Conservation (phyloP, 2,888 invertebrate genomes). For the Alitta virens region DNA sequence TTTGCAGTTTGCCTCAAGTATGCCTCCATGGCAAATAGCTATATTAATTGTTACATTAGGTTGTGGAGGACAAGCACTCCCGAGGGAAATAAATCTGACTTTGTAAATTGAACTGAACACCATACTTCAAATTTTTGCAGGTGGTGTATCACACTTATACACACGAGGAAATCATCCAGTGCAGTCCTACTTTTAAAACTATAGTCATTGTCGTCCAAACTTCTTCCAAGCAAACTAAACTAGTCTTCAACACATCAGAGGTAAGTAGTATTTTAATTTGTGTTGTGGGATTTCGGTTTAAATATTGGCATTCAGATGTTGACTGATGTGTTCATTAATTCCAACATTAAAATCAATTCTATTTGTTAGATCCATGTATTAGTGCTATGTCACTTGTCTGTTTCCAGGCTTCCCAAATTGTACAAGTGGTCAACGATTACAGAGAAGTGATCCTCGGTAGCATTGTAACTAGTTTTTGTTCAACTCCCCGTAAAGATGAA, state of each 20-base stretch:
- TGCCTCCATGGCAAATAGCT: too few relatives aligned
- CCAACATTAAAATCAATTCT: background rate
- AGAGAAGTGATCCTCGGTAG: background rate
- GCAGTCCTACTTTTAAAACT: slow-evolving; percentile 87
- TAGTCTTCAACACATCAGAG: slow-evolving; percentile 88
- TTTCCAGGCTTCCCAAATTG: slow-evolving; percentile 1
- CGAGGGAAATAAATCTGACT: background rate
- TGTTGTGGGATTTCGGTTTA: too few relatives aligned
- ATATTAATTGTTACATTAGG: too few relatives aligned
- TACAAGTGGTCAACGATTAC: background rate
- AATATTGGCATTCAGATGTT: too few relatives aligned
- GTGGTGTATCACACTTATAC: slow-evolving; percentile 88
- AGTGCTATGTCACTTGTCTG: background rate
- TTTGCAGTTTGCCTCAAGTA: too few relatives aligned
- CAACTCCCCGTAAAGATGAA: too few relatives aligned
- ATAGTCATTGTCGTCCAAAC: slow-evolving; percentile 90
- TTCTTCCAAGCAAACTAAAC: slow-evolving; percentile 84
- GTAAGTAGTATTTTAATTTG: slow-evolving; percentile 58
- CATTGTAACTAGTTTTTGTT: background rate
- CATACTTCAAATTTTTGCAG: slow-evolving; percentile 62
- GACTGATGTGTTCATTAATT: too few relatives aligned
- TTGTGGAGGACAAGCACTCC: too few relatives aligned
- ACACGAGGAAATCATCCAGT: slow-evolving; percentile 83
- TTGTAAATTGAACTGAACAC: background rate
- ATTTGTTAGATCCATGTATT: background rate